Evolutionary conservation across 2,113 vertebrate species (phyloP), one percentile per base, ranked within the genome.

Genomic region (Tringa solitaria): DNA sequence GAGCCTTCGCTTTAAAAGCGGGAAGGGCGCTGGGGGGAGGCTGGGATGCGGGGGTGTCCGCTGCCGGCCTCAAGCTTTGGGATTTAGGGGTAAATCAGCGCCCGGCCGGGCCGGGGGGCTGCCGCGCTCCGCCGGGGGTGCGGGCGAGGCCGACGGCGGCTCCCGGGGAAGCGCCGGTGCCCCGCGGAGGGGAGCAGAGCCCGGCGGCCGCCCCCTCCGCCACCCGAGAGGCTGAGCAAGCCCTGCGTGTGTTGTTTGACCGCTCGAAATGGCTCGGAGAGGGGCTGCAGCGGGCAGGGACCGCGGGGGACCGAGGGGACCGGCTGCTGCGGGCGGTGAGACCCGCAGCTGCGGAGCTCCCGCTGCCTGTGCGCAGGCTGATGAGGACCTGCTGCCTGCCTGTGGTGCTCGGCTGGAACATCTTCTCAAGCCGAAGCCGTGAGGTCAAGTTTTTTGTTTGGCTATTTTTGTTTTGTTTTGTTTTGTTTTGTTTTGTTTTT

Each of bases 161-260:
- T 18, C 14, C 61, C 60, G 39, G 39, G 45, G 37, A 20, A 24
- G 2, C 8, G 12, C 41, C 39, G 28, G 57, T 30, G 46, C 27
- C 61, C 63, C 3, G 24, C 32, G 43, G 35, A 3, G 53, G 24
- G 63, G n/a, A 33, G 46, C 27, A 3, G 54, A 14, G 30, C 14
- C 16, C 73, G 8, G 45, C 30, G 41, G 8, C n/a, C 30, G 64
- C 8, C 27, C 74, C n/a, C 19, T 8, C 18, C 8, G 65, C 22
- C 14, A 27, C 33, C 65, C 8, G 54, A 51, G 16, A 8, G 53
- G 53, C 54, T 5, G 53, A 5, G 15, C 50, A 1, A 19, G 60
- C 2, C 41, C 41, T 4, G 2, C 5, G 60, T 2, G 27, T 6
- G 30, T 23, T 11, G 4, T 18, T 24, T 8, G 18, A 10, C 46